These are phyloP conservation scores for Acleris laterana DNA, from an alignment of 2,888 invertebrate genomes.

Conservation along the genomic window DNA sequence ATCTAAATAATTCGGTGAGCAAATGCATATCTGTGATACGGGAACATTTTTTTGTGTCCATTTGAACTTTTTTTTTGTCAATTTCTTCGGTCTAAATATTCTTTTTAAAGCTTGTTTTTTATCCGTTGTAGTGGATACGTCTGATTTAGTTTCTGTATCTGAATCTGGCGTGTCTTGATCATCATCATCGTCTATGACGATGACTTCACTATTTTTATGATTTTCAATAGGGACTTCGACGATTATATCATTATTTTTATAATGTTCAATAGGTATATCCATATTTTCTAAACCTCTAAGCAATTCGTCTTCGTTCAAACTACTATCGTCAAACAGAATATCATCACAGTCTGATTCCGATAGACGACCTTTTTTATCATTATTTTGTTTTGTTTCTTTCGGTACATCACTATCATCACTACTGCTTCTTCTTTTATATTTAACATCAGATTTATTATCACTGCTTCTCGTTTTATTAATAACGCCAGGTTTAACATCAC, in stretches of 20 bases:
- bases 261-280: slow-evolving; percentile 55
- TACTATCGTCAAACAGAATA: slow-evolving; percentile 47
- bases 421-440: too few relatives aligned
- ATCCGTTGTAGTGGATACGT: background rate
- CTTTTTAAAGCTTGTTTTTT: slow-evolving; percentile 14
- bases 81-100: slow-evolving; percentile 19
- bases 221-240: slow-evolving; percentile 47
- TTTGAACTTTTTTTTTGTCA: slow-evolving; percentile 11
- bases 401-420: too few relatives aligned
- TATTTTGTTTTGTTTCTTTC: background rate
- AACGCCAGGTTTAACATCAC: too few relatives aligned
- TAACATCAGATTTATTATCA: slow-evolving; percentile 1
- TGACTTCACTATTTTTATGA: slow-evolving; percentile 9
- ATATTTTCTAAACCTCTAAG: slow-evolving; percentile 59
- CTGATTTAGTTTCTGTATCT: background rate
- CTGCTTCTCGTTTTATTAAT: too few relatives aligned
- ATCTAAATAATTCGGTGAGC: slow-evolving; percentile 36
- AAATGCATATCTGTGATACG: slow-evolving; percentile 36
- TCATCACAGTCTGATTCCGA: slow-evolving; percentile 50
- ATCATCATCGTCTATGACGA: slow-evolving; percentile 30
- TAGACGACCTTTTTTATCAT: slow-evolving; percentile 5
- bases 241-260: slow-evolving; percentile 7
- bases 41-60: slow-evolving; percentile 32
- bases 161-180: background rate
- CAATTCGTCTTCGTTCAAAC: slow-evolving; percentile 56